Base-by-base conservation (phyloP, 2,888 invertebrate genomes). In the Diaphora mendica region DNA sequence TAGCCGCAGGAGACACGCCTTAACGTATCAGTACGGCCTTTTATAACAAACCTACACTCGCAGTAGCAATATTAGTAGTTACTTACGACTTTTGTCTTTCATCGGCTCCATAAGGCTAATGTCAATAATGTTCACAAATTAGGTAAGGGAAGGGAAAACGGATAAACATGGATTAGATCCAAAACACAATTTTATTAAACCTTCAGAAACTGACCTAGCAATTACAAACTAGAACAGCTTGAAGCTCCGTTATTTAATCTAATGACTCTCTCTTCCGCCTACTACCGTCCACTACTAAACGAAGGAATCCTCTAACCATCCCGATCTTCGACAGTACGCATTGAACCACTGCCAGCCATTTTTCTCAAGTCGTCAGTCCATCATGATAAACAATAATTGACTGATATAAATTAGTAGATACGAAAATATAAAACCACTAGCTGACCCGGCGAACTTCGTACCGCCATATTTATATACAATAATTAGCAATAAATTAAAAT, bases 91-190 rank as follows among this genome's bases (percentile, higher is more conserved):
- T 55, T 66, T 30, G 23, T 42, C 30, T 55, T 55, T 30, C 8
- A 39, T 39, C 42, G 70, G n/a, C 62, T 48, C 44, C 59, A 30
- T 66, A 51, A 68, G 55, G 39, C 35, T 51, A 59, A 66, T 23
- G 68, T 64, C 68, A 73, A 73, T 76, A 68, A 64, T 55, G 59
- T 26, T 33, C 70, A 1, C 39, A 23, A 64, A 44, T 68, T 72
- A 33, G 65, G 72, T 71, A 39, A 64, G 39, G 51, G 23, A 68
- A 55, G 44, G 75, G 68, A 74, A 80, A 82, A 76, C 66, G 51
- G 69, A 68, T 55, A 64, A 79, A 78, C 79, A 78, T 76, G 65
- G 81, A 83, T 72, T 69, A 71, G 71, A 23, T 15, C 64, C 70
- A 64, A 73, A 59, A 72, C 70, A 70, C 48, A 39, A 59, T 33